Evolutionary conservation across 35 echinoderm and acorn worm genomes (phyloP).

Genomic region (Eucidaris tribuloides): DNA sequence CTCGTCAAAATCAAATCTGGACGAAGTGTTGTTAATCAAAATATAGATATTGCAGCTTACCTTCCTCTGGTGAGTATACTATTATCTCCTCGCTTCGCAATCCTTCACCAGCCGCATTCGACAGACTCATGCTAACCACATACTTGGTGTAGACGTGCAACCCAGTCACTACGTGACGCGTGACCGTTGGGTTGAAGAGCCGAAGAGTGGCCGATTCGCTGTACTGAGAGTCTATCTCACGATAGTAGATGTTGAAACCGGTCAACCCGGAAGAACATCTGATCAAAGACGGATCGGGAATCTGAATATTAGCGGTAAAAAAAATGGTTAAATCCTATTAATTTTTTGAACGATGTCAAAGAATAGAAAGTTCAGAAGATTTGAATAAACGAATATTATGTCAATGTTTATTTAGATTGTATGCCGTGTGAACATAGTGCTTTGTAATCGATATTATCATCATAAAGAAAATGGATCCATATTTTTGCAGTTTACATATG

Average conservation of each 20-base stretch:
- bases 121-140: slow-evolving; percentile 2
- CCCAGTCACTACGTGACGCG: slow-evolving; percentile 2
- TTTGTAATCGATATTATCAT: no score
- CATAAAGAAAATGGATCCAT: no score
- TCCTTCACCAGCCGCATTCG: background rate
- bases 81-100: background rate
- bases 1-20: no score
- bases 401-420: no score
- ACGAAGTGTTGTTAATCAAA: no score
- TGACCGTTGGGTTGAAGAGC: background rate
- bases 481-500: no score
- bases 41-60: background rate
- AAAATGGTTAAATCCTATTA: no score
- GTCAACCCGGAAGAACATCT: background rate
- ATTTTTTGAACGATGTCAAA: no score
- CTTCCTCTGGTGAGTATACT: background rate
- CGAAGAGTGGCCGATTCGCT: slow-evolving; percentile 4
- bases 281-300: background rate
- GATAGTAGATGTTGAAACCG: slow-evolving; percentile 6
- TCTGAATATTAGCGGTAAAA: background rate
- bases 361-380: no score
- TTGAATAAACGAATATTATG: no score
- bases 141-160: slow-evolving; percentile 20
- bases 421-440: no score
- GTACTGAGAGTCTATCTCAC: slow-evolving; percentile 8